Base-by-base conservation (phyloP, 2,797 vertebrate genomes). In the Denticeps clupeoides region DNA sequence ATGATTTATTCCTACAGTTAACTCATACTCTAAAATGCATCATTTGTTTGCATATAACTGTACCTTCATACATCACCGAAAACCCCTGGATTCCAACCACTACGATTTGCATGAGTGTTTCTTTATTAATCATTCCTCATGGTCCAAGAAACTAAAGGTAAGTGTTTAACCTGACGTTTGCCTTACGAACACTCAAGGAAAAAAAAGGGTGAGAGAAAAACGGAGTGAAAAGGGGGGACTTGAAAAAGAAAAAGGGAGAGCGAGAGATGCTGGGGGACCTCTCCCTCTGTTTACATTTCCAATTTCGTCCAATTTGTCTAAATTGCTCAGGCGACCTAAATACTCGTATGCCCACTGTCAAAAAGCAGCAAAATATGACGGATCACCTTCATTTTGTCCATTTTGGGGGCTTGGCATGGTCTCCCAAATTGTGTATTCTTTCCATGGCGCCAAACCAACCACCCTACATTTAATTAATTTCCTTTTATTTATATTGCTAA, bases 381-480 rank as follows among this genome's bases (percentile, higher is more conserved):
- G 85, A 90, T 90, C 83, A 80, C 87, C 85, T 86, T 87, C 83
- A 86, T 86, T 88, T 88, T 79, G 69, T 67, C 62, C 82, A 75
- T 85, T 85, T 82, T 58, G 70, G n/a, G 77, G 82, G 69, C 78
- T 77, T 88, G 88, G 88, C 85, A 66, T 7, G 62, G 55, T 67
- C 62, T 70, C 77, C 77, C 70, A 83, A 85, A 86, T 83, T 86
- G 84, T 89, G 82, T 83, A 81, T 88, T 90, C 77, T 88, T 87
- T 85, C 83, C 79, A 73, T 73, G 79, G 88, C 76, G 79, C 88
- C 88, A 82, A 82, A 86, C 82, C 81, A 80, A 74, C 81, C 74
- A 67, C 84, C 77, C 81, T 79, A 66, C 81, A 80, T 86, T 88
- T 88, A 85, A 91, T 92, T 90, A 88, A 91, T 88, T 89, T 89